phyloP scores from a whole-genome alignment of 1,140 invertebrate genomes.

The Drosophila kikkawai region DNA sequence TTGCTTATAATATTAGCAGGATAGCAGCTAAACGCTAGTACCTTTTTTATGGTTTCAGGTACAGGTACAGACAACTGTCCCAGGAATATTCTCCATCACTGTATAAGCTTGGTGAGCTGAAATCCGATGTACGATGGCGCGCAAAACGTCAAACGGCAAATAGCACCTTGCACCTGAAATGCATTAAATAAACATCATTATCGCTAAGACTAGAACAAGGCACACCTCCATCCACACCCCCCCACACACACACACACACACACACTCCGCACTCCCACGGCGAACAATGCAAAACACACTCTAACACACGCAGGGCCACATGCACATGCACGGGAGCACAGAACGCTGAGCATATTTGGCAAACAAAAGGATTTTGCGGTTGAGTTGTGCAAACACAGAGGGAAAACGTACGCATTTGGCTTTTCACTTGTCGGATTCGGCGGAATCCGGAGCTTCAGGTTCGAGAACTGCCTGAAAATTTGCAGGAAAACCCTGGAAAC shows the following conservation, averaged over 20 bases:
- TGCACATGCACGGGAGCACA: slow-evolving; percentile 13
- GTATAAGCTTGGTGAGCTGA: slow-evolving; percentile 9
- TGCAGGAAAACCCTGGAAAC: background rate
- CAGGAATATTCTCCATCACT: background rate
- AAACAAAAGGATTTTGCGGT: slow-evolving; percentile 77
- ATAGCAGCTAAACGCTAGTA: background rate
- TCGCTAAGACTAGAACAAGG: slow-evolving; percentile 71
- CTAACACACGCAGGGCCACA: slow-evolving; percentile 6
- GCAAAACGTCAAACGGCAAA: slow-evolving; percentile 78
- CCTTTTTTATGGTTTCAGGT: background rate
- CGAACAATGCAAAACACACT: slow-evolving; percentile 43
- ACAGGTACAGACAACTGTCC: background rate
- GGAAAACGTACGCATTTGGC: slow-evolving; percentile 57
- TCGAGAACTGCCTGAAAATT: background rate
- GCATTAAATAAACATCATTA: slow-evolving; percentile 84
- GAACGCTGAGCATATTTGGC: slow-evolving; percentile 58
- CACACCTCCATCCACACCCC: background rate
- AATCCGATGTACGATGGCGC: slow-evolving; percentile 64
- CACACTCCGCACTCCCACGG: background rate
- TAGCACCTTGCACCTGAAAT: slow-evolving; percentile 81
- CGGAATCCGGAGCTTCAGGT: slow-evolving; percentile 15
- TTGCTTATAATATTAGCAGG: background rate
- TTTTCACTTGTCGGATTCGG: slow-evolving; percentile 46
- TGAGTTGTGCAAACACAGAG: slow-evolving; percentile 65
- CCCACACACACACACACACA: slow-evolving; percentile 11